Conservation (phyloP, 2,797 vertebrate genomes). For the Limosa lapponica region DNA sequence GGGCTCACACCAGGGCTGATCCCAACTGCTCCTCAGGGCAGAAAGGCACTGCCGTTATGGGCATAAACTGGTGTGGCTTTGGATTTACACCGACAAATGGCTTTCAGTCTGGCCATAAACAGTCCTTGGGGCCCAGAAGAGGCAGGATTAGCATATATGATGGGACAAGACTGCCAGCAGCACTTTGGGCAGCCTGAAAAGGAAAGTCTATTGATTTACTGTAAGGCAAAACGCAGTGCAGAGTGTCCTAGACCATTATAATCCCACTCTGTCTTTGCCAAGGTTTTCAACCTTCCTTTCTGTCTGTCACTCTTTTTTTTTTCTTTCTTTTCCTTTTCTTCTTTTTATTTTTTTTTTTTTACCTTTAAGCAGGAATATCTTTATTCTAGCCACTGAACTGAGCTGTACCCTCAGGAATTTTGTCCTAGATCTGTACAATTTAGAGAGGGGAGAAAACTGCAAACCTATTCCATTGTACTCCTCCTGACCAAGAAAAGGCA, state of each 20-base stretch:
- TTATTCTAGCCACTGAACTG: neutral
- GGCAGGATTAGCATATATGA: neutral
- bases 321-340: neutral
- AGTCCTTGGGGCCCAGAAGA: neutral
- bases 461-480: neutral
- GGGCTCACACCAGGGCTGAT: neutral
- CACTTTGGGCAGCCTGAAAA: neutral
- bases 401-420: neutral
- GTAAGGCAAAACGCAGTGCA: neutral
- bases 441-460: neutral
- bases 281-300: neutral
- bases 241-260: neutral
- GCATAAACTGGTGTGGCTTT: fast-evolving
- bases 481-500: neutral
- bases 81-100: neutral
- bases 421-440: neutral
- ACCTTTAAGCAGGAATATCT: neutral
- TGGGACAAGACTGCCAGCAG: neutral
- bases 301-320: neutral
- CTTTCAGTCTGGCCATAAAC: neutral
- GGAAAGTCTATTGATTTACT: neutral
- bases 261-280: neutral
- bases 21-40: fast-evolving
- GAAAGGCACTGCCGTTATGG: fast-evolving
- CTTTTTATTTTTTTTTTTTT: too few species aligned